Evolutionary conservation across 2,797 vertebrate species (phyloP).

Genomic region (Falco rusticolus): DNA sequence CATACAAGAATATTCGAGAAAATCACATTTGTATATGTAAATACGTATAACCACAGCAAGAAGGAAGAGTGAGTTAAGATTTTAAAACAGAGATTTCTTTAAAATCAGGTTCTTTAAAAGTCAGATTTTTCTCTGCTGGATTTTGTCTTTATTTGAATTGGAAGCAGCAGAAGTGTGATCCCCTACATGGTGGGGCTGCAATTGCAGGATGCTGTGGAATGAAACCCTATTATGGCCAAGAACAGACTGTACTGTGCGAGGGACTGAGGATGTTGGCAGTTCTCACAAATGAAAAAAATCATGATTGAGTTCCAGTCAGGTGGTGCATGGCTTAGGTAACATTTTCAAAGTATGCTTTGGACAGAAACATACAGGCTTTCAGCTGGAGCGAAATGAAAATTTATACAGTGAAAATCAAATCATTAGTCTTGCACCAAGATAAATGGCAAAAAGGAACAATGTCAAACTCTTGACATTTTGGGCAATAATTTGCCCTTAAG

Average conservation of each 20-base stretch:
- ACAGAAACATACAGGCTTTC: not conserved
- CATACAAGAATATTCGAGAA: not conserved
- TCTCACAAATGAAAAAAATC: not conserved
- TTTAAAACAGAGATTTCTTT: not conserved
- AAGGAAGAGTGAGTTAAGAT: not conserved
- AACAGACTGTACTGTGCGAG: not conserved
- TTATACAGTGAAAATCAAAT: not conserved
- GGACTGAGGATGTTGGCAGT: not conserved
- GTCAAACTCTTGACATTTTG: not conserved
- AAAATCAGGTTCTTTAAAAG: not conserved
- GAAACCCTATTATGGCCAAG: slow-evolving; percentile 17
- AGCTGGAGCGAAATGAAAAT: not conserved
- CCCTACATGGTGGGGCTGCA: not conserved
- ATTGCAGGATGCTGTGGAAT: not conserved
- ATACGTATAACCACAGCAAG: not conserved
- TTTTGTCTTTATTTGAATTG: slow-evolving; percentile 42
- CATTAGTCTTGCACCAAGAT: not conserved
- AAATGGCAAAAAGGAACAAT: not conserved
- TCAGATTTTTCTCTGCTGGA: not conserved
- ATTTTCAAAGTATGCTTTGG: not conserved
- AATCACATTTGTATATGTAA: not conserved
- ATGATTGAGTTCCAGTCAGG: not conserved
- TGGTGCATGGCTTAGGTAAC: not conserved
- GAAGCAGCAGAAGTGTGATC: slow-evolving; percentile 33
- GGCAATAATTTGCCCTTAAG: not conserved